Percentiles rank a stretch among this genome's conserved stretches.
Evolutionary conservation across 2,113 vertebrate genomes (phyloP).

Genomic region (Misgurnus anguillicaudatus): DNA sequence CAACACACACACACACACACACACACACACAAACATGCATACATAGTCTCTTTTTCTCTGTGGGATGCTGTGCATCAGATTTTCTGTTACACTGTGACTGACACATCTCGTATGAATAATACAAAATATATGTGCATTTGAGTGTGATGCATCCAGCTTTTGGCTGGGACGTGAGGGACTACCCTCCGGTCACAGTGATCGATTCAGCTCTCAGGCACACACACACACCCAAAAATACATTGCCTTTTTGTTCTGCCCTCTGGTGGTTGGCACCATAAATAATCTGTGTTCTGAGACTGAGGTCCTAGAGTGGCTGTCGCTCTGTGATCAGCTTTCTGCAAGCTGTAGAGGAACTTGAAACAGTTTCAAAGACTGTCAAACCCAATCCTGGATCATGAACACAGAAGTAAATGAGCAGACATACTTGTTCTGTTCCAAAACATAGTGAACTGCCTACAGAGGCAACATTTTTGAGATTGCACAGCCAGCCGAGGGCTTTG

Average conservation of each 20-base stretch:
- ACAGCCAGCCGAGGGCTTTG: no score
- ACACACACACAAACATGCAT: background rate
- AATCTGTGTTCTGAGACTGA: slow-evolving; percentile 4
- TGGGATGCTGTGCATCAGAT: background rate
- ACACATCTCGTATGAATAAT: slow-evolving; percentile 29
- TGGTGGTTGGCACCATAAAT: slow-evolving; percentile 44
- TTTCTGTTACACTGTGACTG: slow-evolving; percentile 23
- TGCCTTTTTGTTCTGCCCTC: slow-evolving; percentile 45
- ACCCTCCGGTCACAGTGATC: slow-evolving; percentile 11
- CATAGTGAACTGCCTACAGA: no score
- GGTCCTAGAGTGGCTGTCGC: background rate
- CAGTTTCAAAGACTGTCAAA: background rate
- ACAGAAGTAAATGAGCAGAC: slow-evolving; percentile 7
- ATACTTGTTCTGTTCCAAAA: background rate
- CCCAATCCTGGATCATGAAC: background rate
- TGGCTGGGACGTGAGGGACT: slow-evolving; percentile 32
- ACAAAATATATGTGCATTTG: background rate
- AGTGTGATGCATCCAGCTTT: slow-evolving; percentile 8
- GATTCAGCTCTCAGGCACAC: slow-evolving; percentile 1
- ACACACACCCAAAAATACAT: slow-evolving; percentile 11
- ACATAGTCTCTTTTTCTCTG: background rate
- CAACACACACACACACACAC: background rate
- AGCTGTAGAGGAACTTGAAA: slow-evolving; percentile 16
- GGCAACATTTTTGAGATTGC: no score
- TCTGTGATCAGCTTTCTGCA: background rate